Evolutionary conservation across 1,140 invertebrate species (phyloP), one percentile per base, ranked within the genome.

Genomic region (Bombus pyrosoma): DNA sequence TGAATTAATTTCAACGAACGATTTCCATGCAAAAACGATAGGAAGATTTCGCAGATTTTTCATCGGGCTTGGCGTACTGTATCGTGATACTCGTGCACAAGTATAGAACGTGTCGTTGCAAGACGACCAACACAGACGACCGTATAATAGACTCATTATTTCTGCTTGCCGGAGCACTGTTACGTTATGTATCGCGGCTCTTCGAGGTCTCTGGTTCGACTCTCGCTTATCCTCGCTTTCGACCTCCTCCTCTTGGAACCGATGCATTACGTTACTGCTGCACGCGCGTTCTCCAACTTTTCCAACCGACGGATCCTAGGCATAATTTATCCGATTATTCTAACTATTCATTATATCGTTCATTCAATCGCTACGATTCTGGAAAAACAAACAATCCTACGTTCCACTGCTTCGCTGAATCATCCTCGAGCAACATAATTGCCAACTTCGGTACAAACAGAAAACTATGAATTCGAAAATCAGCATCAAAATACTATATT

Each of bases 151-250:
- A 93, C 93, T 93, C 92, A 93, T 94, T 94, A 94, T 94, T 94
- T 94, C 93, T 92, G 93, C 89, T 92, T 93, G 93, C 93, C 86
- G 88, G 91, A 90, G 91, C 91, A 91, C 92, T 91, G 92, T 94
- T 94, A 93, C 93, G 92, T 93, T 93, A 93, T 93, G 92, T 92
- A 92, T 91, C 91, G 91, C 82, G 87, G 89, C 87, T 93, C 92
- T 92, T 93, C 90, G 91, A 93, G 92, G 90, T 92, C 92, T 91
- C 87, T 91, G 85, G 83, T 92, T 91, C 88, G 92, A 94, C 93
- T 94, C 93, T 94, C 93, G 93, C 93, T 94, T 93, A 94, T 94
- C 91, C 91, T 94, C 92, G 92, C 93, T 94, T 93, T 93, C 93
- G 91, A 90, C 90, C 89, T 91, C 92, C 86, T 90, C 82, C 86